Evolutionary conservation across 1,140 invertebrate genomes (phyloP).

Genomic region (Habropoda laboriosa): DNA sequence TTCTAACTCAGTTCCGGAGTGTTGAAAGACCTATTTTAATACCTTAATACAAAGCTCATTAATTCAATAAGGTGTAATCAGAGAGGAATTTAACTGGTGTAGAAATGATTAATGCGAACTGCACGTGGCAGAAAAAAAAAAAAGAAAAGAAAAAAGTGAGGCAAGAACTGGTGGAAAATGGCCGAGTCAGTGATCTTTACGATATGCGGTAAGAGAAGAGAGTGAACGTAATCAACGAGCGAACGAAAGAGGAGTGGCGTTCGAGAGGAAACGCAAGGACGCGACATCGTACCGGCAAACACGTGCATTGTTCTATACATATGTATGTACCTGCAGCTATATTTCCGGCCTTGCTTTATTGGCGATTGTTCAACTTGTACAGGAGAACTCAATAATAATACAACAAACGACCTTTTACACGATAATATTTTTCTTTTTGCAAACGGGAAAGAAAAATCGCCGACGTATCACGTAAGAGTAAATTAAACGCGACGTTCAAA

Average conservation of each 20-base stretch:
- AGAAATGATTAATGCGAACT: not conserved
- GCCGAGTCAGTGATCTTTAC: constrained; percentile 24
- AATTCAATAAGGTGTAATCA: too few species aligned
- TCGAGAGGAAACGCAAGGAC: constrained; percentile 70
- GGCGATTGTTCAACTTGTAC: not conserved
- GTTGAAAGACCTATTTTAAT: too few species aligned
- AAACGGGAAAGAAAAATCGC: not conserved
- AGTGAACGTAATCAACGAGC: constrained; percentile 63
- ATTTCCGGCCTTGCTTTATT: not conserved
- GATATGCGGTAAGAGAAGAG: constrained; percentile 48
- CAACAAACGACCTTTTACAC: too few species aligned
- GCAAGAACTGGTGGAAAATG: constrained; percentile 1
- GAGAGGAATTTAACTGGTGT: too few species aligned
- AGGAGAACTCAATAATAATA: too few species aligned
- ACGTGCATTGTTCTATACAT: constrained; percentile 25
- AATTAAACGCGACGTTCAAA: not conserved
- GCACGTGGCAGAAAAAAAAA: not conserved
- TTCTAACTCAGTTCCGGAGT: too few species aligned
- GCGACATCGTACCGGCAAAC: constrained; percentile 29
- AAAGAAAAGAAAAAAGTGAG: not conserved
- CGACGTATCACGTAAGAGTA: too few species aligned
- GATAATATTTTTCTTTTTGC: too few species aligned
- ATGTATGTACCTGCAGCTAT: not conserved
- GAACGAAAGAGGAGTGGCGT: constrained; percentile 61
- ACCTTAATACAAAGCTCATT: too few species aligned